Conservation (phyloP, 1,140 invertebrate genomes). For the Helicorthomorpha holstii region DNA sequence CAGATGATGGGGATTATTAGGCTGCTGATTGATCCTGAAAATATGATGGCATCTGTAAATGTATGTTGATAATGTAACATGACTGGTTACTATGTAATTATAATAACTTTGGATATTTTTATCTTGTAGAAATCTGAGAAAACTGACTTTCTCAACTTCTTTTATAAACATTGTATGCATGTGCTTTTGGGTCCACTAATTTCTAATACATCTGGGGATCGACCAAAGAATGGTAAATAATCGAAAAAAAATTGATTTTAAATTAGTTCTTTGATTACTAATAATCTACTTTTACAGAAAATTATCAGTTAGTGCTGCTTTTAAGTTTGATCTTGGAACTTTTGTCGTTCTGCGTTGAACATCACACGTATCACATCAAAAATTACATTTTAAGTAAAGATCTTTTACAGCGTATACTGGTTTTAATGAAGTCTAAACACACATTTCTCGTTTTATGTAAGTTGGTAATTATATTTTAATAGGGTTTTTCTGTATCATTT, state of each 20-base stretch:
- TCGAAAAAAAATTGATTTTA: neutral
- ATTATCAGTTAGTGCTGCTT: constrained; percentile 90
- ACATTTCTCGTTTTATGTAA: constrained; percentile 89
- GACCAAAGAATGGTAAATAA: constrained; percentile 43
- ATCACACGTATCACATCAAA: constrained; percentile 97
- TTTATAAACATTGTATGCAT: constrained; percentile 96
- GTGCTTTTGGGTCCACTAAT: constrained; percentile 73
- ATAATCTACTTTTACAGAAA: constrained; percentile 39
- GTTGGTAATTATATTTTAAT: constrained; percentile 15
- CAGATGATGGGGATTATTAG: constrained; percentile 86
- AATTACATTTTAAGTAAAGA: constrained; percentile 96
- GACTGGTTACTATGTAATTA: constrained; percentile 1
- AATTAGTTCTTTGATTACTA: neutral
- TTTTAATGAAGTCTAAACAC: constrained; percentile 93
- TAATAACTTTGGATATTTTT: constrained; percentile 1
- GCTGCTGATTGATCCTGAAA: constrained; percentile 92
- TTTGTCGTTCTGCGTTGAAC: constrained; percentile 98
- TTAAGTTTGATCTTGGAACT: constrained; percentile 86
- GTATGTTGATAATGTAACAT: constrained; percentile 24
- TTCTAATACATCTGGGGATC: constrained; percentile 72
- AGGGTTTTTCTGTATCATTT: neutral
- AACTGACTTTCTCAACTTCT: constrained; percentile 94
- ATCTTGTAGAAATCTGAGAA: constrained; percentile 70
- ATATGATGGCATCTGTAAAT: constrained; percentile 84
- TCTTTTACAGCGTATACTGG: constrained; percentile 78